Evolutionary conservation across 2,888 invertebrate species (phyloP).

Genomic region (Chaetoderma sp.): DNA sequence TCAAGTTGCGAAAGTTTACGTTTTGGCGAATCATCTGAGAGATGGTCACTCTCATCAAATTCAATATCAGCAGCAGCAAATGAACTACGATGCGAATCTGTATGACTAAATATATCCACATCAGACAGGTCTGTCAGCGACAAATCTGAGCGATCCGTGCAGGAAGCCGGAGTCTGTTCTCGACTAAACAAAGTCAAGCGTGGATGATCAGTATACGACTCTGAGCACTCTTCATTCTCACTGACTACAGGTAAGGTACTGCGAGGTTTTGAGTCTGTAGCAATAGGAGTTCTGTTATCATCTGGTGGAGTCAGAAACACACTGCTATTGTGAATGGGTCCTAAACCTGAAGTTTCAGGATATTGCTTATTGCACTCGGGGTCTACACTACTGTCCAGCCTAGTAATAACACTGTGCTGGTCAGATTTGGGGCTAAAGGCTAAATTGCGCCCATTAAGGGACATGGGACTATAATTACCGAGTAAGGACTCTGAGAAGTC

Average conservation of each 20-base stretch:
- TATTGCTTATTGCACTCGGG: too few relatives aligned
- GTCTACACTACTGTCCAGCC: background rate
- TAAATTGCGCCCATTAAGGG: slow-evolving; percentile 49
- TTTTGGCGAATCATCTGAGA: slow-evolving; percentile 38
- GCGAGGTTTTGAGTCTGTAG: background rate
- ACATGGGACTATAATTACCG: slow-evolving; percentile 56
- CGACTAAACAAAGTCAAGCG: background rate
- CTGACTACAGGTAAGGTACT: background rate
- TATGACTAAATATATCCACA: too few relatives aligned
- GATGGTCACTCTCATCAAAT: slow-evolving; percentile 37
- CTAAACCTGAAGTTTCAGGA: too few relatives aligned
- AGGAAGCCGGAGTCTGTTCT: background rate
- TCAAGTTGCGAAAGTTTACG: slow-evolving; percentile 43
- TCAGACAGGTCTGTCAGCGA: too few relatives aligned
- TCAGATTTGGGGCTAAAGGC: background rate
- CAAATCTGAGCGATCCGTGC: background rate
- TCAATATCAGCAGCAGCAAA: slow-evolving; percentile 23
- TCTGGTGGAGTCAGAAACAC: slow-evolving; percentile 49
- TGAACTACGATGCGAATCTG: slow-evolving; percentile 3
- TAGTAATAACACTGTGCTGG: background rate
- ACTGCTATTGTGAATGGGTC: slow-evolving; percentile 36
- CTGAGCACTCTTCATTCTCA: too few relatives aligned
- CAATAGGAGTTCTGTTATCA: slow-evolving; percentile 33
- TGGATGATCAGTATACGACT: too few relatives aligned
- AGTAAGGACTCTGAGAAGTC: slow-evolving; percentile 44